These are phyloP conservation scores for Eleutherodactylus coqui DNA, from an alignment of 2,797 vertebrate genomes.

Conservation along the genomic window DNA sequence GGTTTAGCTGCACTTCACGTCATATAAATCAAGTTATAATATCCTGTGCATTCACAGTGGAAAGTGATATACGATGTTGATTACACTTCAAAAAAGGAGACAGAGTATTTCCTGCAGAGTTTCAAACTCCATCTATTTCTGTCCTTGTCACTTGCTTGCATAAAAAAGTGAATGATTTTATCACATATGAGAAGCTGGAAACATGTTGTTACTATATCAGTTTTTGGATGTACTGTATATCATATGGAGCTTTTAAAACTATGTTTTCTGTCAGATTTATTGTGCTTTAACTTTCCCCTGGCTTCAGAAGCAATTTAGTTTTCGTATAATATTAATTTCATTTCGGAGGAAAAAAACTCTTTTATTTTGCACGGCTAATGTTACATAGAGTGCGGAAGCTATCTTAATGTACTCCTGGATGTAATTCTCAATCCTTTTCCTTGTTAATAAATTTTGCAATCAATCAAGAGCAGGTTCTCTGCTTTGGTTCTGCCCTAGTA, in stretches of 20 bases:
- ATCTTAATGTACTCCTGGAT: constrained; percentile 78
- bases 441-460: constrained; percentile 80
- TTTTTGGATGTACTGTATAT: constrained; percentile 73
- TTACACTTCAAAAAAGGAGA: constrained; percentile 67
- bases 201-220: constrained; percentile 75
- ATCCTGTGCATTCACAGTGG: constrained; percentile 48
- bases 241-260: constrained; percentile 82
- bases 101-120: constrained; percentile 70
- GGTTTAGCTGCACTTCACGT: background rate
- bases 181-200: constrained; percentile 76
- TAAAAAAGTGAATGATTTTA: constrained; percentile 79
- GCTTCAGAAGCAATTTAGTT: constrained; percentile 79
- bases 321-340: constrained; percentile 82
- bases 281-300: constrained; percentile 75
- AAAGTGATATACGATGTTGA: constrained; percentile 62
- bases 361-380: constrained; percentile 76
- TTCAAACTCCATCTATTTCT: constrained; percentile 78
- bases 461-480: constrained; percentile 77
- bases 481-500: constrained; percentile 75
- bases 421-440: constrained; percentile 82
- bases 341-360: constrained; percentile 71
- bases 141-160: constrained; percentile 79
- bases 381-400: constrained; percentile 69
- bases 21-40: constrained; percentile 55
- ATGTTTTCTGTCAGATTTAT: constrained; percentile 80